These are phyloP conservation scores for Microctenopoma lineatum DNA, from an alignment of 2,797 vertebrate species.

Conservation along the genomic window DNA sequence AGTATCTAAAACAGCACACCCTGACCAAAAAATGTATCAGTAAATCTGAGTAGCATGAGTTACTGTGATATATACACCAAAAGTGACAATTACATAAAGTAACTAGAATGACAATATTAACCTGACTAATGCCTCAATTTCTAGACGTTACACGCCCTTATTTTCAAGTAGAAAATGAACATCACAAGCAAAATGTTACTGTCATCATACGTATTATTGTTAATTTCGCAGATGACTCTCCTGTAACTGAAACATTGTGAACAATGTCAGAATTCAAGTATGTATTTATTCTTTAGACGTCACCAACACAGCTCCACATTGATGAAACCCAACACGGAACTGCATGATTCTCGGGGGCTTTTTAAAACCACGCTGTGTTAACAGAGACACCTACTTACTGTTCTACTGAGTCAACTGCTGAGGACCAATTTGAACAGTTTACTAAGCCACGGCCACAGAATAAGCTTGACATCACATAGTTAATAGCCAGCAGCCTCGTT, in stretches of 20 bases:
- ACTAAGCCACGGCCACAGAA: slow-evolving; percentile 73
- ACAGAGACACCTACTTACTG: slow-evolving; percentile 74
- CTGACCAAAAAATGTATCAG: too few species aligned
- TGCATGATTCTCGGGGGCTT: slow-evolving; percentile 61
- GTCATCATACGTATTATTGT: not conserved
- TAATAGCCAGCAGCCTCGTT: slow-evolving; percentile 76
- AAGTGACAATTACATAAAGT: too few species aligned
- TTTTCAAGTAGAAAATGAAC: not conserved
- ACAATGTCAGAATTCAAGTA: not conserved
- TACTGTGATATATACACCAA: too few species aligned
- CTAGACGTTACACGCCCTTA: not conserved
- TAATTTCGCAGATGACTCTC: slow-evolving; percentile 12
- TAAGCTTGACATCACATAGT: slow-evolving; percentile 78
- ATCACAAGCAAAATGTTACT: slow-evolving; percentile 10
- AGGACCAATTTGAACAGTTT: slow-evolving; percentile 78
- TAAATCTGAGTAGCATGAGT: too few species aligned
- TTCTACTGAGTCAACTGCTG: slow-evolving; percentile 72
- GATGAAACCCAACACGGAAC: slow-evolving; percentile 46
- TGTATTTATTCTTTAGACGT: slow-evolving; percentile 25
- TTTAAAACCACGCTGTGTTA: slow-evolving; percentile 71
- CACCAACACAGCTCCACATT: slow-evolving; percentile 26
- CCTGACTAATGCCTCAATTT: not conserved
- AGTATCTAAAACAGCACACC: too few species aligned
- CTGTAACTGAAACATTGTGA: not conserved
- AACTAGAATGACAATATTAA: too few species aligned